Base-by-base conservation (phyloP, 2,888 invertebrate species). In the Willowsia nigromaculata region DNA sequence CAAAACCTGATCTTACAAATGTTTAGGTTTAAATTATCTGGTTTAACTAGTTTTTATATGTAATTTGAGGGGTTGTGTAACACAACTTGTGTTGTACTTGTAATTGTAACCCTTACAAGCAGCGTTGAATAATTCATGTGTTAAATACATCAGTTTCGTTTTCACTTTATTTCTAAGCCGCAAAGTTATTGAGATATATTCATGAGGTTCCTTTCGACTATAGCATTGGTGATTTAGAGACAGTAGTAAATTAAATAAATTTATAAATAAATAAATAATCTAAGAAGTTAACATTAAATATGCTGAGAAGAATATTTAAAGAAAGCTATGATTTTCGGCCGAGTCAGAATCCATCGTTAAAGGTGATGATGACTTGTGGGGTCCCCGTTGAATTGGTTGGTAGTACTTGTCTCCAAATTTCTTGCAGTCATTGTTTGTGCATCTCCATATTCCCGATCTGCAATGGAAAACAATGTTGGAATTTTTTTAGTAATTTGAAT, bases 401-500 rank as follows among this genome's bases (percentile, higher is more conserved):
- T 91, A 90, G 76, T 92, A 89, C 25, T 88, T 88, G 68, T 91
- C 88, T 15, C 91, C 92, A 83, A 92, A 91, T 53, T 90, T 91
- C 25, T 91, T 91, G 71, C 92, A 92, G 47, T 92, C 90, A 80
- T 92, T 92, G 33, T 80, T 90, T 30, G 91, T 90, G 50, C 92
- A 92, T 37, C 91, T 90, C 92, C 92, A 92, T 9, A 91, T 59
- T 37, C 92, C 92, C 25, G 87, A 80, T 47, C 87, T 87, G 25
- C 7, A 65, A 27, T 4, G 4, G 1, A 74, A 65, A 1, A 74
- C n/a, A 43, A 62, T 62, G 18, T 56, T 43, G 6, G 9, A 68
- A 40, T n/a, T n/a, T n/a, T n/a, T n/a, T n/a, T n/a, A n/a, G n/a
- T n/a, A n/a, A n/a, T n/a, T n/a, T n/a, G n/a, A n/a, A n/a, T n/a